Conservation (phyloP, 2,888 invertebrate genomes). For the Hyppa rectilinea region DNA sequence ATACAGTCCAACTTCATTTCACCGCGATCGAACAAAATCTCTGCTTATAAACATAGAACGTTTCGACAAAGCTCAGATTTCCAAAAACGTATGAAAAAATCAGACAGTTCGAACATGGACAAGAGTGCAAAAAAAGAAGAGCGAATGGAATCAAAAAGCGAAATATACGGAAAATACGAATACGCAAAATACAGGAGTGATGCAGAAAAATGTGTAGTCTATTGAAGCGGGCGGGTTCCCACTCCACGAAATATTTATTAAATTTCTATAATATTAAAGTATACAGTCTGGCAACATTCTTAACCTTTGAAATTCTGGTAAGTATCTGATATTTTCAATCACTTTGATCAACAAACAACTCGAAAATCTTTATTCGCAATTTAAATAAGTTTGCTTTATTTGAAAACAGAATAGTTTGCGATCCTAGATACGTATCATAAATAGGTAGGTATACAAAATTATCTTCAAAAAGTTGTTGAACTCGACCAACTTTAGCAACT, state of each 20-base stretch:
- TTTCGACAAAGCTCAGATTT: conserved; percentile 4
- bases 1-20: no score
- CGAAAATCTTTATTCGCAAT: conserved; percentile 40
- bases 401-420: conserved; percentile 51
- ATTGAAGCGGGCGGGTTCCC: not conserved
- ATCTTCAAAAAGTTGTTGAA: conserved; percentile 54
- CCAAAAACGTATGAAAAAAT: conserved; percentile 17
- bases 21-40: not conserved
- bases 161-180: conserved; percentile 6
- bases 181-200: conserved; percentile 28
- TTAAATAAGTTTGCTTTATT: conserved; percentile 50
- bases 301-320: conserved; percentile 25
- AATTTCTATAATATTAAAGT: conserved; percentile 36
- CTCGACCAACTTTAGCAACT: conserved; percentile 48
- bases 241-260: conserved; percentile 26
- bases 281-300: conserved; percentile 38
- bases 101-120: not conserved
- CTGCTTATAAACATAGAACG: not conserved
- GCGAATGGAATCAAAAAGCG: not conserved
- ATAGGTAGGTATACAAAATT: conserved; percentile 41
- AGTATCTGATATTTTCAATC: conserved; percentile 50
- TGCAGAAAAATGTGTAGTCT: not conserved
- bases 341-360: conserved; percentile 51
- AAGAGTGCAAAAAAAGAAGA: conserved; percentile 8
- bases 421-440: conserved; percentile 27